Percentiles rank a stretch among this genome's conserved stretches.
Conservation (phyloP, 2,113 vertebrate species). For the Hippolais icterina region DNA sequence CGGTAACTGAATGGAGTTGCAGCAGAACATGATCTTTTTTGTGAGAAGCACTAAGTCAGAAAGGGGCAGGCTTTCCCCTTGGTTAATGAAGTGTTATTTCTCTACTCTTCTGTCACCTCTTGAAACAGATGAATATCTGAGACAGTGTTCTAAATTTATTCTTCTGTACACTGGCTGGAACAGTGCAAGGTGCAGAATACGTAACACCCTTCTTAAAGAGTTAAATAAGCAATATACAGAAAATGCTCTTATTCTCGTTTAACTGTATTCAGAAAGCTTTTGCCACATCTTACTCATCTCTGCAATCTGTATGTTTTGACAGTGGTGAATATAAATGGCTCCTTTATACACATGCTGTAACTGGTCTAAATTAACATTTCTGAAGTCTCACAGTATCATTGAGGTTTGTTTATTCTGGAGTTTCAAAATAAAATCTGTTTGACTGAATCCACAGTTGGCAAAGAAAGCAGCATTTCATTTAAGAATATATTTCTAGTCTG, state of each 20-base stretch:
- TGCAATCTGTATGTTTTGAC: not conserved
- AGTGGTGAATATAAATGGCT: not conserved
- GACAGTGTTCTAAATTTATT: not conserved
- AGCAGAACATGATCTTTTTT: not conserved
- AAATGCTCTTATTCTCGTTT: not conserved
- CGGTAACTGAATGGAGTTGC: not conserved
- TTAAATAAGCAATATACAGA: not conserved
- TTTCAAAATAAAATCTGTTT: constrained; percentile 28
- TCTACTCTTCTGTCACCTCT: not conserved
- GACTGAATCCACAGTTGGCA: constrained; percentile 40
- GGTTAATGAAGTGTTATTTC: not conserved
- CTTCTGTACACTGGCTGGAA: not conserved
- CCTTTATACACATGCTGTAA: not conserved
- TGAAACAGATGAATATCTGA: not conserved
- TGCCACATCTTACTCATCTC: not conserved
- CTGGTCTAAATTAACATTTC: constrained; percentile 39
- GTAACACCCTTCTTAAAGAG: not conserved
- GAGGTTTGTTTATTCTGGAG: constrained; percentile 71
- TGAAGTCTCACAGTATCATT: constrained; percentile 25
- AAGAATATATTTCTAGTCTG: constrained; percentile 25
- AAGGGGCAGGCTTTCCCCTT: not conserved
- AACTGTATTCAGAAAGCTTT: not conserved
- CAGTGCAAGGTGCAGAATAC: not conserved
- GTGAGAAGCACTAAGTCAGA: not conserved
- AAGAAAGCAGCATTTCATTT: constrained; percentile 27